These are phyloP conservation scores for Drosophila picticornis DNA, from an alignment of 2,888 invertebrate genomes.

Conservation along the genomic window DNA sequence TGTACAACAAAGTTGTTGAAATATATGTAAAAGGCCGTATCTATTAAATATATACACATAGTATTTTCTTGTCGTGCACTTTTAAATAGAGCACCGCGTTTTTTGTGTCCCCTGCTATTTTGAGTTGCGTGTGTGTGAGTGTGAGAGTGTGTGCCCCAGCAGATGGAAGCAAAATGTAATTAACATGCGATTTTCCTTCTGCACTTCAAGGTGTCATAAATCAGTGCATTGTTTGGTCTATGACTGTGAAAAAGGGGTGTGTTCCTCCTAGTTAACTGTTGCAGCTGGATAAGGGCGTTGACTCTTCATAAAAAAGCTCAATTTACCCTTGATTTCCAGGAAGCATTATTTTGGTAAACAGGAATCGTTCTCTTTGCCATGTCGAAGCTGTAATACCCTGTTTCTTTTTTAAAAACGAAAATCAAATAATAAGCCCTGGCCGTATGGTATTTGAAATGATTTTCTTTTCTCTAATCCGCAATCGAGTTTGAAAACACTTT, in stretches of 20 bases:
- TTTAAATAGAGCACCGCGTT: not conserved
- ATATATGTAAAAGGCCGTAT: not conserved
- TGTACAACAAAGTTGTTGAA: not conserved
- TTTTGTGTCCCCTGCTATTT: slow-evolving; percentile 1
- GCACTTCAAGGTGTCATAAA: slow-evolving; percentile 76
- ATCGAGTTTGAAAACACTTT: too few species aligned
- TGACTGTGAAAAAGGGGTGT: slow-evolving; percentile 32
- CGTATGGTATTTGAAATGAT: not conserved
- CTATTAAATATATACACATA: not conserved
- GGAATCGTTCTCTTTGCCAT: not conserved
- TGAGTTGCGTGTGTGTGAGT: slow-evolving; percentile 2
- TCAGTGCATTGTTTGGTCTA: slow-evolving; percentile 61
- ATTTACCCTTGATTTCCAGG: slow-evolving; percentile 57
- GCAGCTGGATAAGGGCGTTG: slow-evolving; percentile 3
- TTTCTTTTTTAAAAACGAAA: not conserved
- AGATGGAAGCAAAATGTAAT: slow-evolving; percentile 53
- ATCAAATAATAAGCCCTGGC: not conserved
- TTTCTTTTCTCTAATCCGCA: not conserved
- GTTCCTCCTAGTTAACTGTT: slow-evolving; percentile 1
- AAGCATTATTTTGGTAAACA: slow-evolving; percentile 60
- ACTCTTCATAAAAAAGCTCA: slow-evolving; percentile 64
- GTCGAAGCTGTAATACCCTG: not conserved
- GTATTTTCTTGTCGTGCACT: not conserved
- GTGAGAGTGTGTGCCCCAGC: not conserved
- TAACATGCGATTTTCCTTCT: slow-evolving; percentile 76